phyloP scores from a whole-genome alignment of 2,797 vertebrate genomes.

The Chanos chanos region DNA sequence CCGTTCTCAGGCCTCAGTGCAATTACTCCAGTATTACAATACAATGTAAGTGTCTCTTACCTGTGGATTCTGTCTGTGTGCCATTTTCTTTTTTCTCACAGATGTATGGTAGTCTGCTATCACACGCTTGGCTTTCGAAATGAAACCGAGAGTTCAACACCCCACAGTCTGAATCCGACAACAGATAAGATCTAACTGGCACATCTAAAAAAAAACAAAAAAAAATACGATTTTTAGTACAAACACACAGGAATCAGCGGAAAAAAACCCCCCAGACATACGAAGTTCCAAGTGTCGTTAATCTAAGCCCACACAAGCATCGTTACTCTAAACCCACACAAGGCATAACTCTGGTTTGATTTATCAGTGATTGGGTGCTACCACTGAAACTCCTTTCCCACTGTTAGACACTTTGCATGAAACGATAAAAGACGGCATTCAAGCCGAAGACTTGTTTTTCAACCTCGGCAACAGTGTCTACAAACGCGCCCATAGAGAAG shows the following conservation, averaged over 20 bases:
- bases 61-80: slow-evolving; percentile 51
- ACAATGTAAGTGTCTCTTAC: slow-evolving; percentile 55
- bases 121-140: slow-evolving; percentile 76
- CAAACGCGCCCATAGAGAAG: slow-evolving; percentile 10
- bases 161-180: slow-evolving; percentile 70
- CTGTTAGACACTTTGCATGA: too few species aligned
- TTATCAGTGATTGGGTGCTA: too few species aligned
- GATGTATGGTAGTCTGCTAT: slow-evolving; percentile 78
- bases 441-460: slow-evolving; percentile 29
- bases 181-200: background rate
- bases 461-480: slow-evolving; percentile 13
- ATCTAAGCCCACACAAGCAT: too few species aligned
- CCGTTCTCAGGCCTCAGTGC: too few species aligned
- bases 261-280: too few species aligned
- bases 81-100: slow-evolving; percentile 79
- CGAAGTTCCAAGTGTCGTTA: too few species aligned
- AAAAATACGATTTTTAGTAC: background rate
- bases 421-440: slow-evolving; percentile 31
- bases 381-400: too few species aligned
- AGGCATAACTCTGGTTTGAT: too few species aligned
- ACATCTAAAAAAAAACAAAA: background rate
- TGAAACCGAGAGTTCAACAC: slow-evolving; percentile 67
- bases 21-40: too few species aligned
- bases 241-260: too few species aligned
- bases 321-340: too few species aligned